Evolutionary conservation across 2,113 vertebrate genomes (phyloP), one percentile per base, ranked within the genome.

Genomic region (Odontophorus gujanensis): DNA sequence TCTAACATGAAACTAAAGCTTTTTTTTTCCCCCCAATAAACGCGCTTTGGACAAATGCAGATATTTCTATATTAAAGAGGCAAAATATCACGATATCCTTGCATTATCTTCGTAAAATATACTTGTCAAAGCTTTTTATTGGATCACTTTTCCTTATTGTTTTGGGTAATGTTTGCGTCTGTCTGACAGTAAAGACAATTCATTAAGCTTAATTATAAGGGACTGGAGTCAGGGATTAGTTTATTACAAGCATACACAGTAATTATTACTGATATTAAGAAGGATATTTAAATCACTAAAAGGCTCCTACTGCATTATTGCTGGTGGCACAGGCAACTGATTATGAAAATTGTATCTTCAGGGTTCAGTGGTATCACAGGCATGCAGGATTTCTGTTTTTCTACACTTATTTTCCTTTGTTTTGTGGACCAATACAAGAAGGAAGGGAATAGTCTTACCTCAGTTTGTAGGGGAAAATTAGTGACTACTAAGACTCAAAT

Each of bases 201-300:
- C 26, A 80, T 87, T 93, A 94, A 82, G 28, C 26, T 95, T 92
- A 95, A 95, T 97, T 95, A 95, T 88, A 96, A 93, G 24, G 81
- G 79, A 96, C 61, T 73, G 38, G 30, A 96, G n/a, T 42, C 34
- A 51, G 38, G 24, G 59, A 90, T 94, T 95, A 92, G 82, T 96
- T 96, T 97, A 86, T 92, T 94, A 40, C 85, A 95, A 83, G 8
- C 34, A 86, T 90, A 95, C 69, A 48, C 76, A 92, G 58, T 85
- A 68, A 94, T 95, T 92, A 84, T 77, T 91, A 80, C 92, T 85
- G 82, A 94, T 93, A 34, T 73, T 94, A 91, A 95, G 77, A 95
- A 81, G 76, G 71, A 59, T 83, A 87, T 93, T 89, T 92, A 92
- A 92, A 88, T 87, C 42, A 82, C 55, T 67, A 76, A 80, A 63